These are phyloP conservation scores for Papilio aristodemus DNA, from an alignment of 1,140 invertebrate genomes.

Conservation along the genomic window DNA sequence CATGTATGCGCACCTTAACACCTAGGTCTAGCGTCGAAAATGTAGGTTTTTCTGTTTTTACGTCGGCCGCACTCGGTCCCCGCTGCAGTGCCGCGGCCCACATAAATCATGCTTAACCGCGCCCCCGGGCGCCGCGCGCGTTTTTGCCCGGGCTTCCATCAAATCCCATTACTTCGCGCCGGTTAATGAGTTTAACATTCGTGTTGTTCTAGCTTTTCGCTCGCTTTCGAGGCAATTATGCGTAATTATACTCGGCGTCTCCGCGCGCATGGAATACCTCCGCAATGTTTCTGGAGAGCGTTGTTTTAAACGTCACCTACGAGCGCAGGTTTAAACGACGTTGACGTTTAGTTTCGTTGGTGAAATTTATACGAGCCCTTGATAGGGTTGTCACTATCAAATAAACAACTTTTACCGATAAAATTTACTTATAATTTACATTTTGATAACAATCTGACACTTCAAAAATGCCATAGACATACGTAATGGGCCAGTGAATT, in stretches of 20 bases:
- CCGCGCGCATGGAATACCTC: conserved; percentile 10
- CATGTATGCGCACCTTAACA: neutral
- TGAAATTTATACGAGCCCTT: conserved; percentile 3
- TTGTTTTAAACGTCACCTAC: conserved; percentile 27
- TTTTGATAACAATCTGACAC: no score
- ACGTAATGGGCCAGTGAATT: no score
- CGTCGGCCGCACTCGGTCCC: neutral
- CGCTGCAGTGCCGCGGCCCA: conserved; percentile 30
- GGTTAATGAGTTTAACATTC: conserved; percentile 55
- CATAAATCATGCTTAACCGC: conserved; percentile 56
- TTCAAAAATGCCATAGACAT: no score
- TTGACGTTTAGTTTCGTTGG: conserved; percentile 7
- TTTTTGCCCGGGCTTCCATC: conserved; percentile 54
- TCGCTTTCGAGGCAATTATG: conserved; percentile 45
- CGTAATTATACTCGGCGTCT: conserved; percentile 38
- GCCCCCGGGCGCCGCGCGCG: conserved; percentile 46
- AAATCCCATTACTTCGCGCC: conserved; percentile 56
- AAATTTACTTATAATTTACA: no score
- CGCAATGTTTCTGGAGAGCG: conserved; percentile 6
- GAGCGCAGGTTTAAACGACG: no score
- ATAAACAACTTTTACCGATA: neutral
- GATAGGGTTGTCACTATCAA: neutral
- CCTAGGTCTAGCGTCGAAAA: conserved; percentile 1
- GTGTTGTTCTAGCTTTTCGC: conserved; percentile 45
- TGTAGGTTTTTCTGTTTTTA: conserved; percentile 22